Conservation (phyloP, 2,888 invertebrate species). For the Dexiosoma caninum region DNA sequence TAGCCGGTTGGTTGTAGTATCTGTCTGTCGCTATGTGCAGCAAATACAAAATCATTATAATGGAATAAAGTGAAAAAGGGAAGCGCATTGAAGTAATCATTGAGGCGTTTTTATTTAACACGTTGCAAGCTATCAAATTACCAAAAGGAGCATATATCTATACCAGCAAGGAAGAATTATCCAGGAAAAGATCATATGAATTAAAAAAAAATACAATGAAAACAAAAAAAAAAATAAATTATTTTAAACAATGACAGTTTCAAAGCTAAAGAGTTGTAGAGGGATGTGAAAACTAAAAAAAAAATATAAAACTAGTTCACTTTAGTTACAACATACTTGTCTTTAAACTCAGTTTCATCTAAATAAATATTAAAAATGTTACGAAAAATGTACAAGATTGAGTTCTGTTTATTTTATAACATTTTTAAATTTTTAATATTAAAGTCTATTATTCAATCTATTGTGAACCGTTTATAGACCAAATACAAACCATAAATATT, state of each 20-base stretch:
- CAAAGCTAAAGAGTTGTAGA: background rate
- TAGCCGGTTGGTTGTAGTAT: background rate
- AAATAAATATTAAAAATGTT: background rate
- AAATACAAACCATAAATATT: too few relatives aligned
- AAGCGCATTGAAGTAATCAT: constrained; percentile 70
- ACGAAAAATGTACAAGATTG: background rate
- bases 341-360: background rate
- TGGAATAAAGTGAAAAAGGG: constrained; percentile 65
- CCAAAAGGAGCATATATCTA: constrained; percentile 64
- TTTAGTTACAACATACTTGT: background rate
- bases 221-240: background rate
- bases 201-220: too few relatives aligned
- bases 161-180: constrained; percentile 30
- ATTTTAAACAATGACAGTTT: constrained; percentile 27
- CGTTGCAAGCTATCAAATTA: constrained; percentile 73
- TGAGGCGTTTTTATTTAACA: constrained; percentile 73
- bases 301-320: constrained; percentile 5
- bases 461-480: too few relatives aligned
- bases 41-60: constrained; percentile 65
- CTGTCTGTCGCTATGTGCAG: constrained; percentile 44
- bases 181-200: constrained; percentile 36
- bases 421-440: too few relatives aligned
- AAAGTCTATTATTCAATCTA: too few relatives aligned
- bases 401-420: constrained; percentile 6
- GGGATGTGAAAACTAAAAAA: too few relatives aligned